A percentile compares a stretch with the other conserved stretches of the same genome.
phyloP scores from a whole-genome alignment of 2,113 vertebrate genomes.

The Elanus axillaris region DNA sequence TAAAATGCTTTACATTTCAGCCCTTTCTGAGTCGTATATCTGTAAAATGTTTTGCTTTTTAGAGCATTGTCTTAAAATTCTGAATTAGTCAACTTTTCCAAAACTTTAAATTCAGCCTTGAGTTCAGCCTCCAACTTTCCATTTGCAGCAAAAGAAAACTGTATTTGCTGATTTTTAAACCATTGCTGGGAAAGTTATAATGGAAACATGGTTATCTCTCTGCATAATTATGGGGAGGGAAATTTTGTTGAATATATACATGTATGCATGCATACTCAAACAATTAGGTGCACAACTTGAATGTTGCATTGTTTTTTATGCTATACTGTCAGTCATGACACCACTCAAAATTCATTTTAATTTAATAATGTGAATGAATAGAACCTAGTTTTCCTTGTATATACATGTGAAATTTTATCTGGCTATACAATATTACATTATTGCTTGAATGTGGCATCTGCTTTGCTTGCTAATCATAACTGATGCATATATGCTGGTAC shows the following conservation, averaged over 20 bases:
- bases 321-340: background rate
- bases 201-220: conserved; percentile 29
- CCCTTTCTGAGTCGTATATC: background rate
- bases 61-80: conserved; percentile 21
- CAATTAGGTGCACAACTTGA: background rate
- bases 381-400: background rate
- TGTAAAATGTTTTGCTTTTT: conserved; percentile 22
- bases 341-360: background rate
- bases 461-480: background rate
- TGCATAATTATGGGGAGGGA: background rate
- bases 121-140: background rate
- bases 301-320: background rate
- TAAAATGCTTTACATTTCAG: background rate
- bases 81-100: conserved; percentile 22
- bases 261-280: background rate
- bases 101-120: background rate
- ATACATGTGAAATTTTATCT: background rate
- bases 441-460: background rate
- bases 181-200: background rate
- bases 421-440: background rate
- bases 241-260: background rate
- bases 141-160: background rate
- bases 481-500: background rate
- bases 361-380: background rate
- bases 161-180: background rate